A percentile compares a stretch with the other conserved stretches of the same genome.
These are phyloP conservation scores for Todiramphus saurophagus DNA, from an alignment of 2,113 vertebrate genomes.

Conservation along the genomic window DNA sequence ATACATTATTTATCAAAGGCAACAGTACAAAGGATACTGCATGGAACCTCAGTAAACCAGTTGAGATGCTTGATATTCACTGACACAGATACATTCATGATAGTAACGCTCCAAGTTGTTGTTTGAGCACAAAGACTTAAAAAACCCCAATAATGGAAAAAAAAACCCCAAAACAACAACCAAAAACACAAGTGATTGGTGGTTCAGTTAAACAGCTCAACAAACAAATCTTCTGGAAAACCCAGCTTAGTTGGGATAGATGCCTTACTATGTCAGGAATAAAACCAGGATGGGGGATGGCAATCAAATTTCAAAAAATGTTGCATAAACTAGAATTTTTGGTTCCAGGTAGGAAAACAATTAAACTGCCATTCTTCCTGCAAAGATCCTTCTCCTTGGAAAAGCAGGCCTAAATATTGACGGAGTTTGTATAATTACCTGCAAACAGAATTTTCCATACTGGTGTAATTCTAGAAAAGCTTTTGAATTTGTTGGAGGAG, in stretches of 20 bases:
- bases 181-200: neutral
- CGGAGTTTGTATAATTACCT: neutral
- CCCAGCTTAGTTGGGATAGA: neutral
- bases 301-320: neutral
- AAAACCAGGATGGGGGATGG: neutral
- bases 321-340: neutral
- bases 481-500: neutral
- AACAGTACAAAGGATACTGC: neutral
- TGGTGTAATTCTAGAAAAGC: neutral
- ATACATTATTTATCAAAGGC: conserved; percentile 1
- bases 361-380: neutral
- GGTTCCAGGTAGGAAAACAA: neutral
- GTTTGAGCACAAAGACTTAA: neutral
- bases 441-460: neutral
- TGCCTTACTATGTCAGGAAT: neutral
- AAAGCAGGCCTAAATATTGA: neutral
- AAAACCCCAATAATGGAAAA: too few species aligned
- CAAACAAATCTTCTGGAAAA: neutral
- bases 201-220: neutral
- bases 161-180: neutral
- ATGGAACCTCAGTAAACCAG: neutral
- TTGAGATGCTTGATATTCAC: neutral
- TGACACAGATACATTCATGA: neutral
- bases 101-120: neutral
- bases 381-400: neutral